Percentiles rank a stretch among this genome's conserved stretches.
Conservation (phyloP, 2,797 vertebrate genomes). For the Geotrypetes seraphini region DNA sequence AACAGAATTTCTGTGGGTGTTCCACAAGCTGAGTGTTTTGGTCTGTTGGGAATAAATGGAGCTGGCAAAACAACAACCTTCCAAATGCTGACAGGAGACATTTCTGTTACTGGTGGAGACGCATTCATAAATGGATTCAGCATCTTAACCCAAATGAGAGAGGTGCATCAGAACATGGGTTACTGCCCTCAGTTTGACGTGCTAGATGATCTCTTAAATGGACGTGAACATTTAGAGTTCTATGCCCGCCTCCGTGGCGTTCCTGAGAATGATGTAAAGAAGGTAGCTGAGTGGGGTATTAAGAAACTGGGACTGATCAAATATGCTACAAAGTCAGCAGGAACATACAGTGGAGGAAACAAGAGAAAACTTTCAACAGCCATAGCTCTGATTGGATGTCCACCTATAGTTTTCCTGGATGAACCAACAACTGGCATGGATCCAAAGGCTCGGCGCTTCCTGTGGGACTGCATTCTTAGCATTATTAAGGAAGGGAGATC, state of each 20-base stretch:
- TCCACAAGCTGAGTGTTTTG: slow-evolving; percentile 21
- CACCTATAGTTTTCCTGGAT: not conserved
- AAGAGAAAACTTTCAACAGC: not conserved
- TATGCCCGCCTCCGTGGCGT: not conserved
- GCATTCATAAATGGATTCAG: slow-evolving; percentile 39
- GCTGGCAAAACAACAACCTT: slow-evolving; percentile 41
- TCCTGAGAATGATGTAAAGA: not conserved
- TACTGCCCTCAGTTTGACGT: not conserved
- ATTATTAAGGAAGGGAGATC: not conserved
- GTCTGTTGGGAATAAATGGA: slow-evolving; percentile 38
- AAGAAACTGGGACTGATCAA: not conserved
- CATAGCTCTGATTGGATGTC: not conserved
- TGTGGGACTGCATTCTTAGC: not conserved
- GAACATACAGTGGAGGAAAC: not conserved
- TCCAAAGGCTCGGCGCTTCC: not conserved
- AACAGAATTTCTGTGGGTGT: not conserved
- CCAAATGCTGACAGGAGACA: slow-evolving; percentile 43
- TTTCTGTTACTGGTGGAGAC: slow-evolving; percentile 26
- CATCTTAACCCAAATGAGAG: not conserved
- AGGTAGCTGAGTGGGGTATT: not conserved
- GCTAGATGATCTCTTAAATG: not conserved
- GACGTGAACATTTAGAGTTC: not conserved
- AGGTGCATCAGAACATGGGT: not conserved
- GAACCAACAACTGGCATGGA: not conserved
- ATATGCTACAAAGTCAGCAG: slow-evolving; percentile 1